Percentiles rank a stretch among this genome's conserved stretches.
phyloP scores from a whole-genome alignment of 2,888 invertebrate species.

The Hylaea fasciaria region DNA sequence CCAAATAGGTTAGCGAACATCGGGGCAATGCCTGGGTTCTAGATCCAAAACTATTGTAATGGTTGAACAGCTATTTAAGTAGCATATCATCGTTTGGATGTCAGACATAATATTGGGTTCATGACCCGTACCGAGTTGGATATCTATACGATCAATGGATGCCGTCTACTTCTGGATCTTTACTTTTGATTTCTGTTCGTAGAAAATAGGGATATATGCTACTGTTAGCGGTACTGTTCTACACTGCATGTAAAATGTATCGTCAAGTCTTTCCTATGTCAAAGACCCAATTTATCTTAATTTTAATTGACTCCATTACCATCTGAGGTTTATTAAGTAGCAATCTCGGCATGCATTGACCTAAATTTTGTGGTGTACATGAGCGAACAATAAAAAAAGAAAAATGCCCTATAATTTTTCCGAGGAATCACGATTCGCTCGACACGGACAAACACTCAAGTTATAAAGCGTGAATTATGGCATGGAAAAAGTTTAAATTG shows the following conservation, averaged over 20 bases:
- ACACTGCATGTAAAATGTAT: background rate
- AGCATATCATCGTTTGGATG: background rate
- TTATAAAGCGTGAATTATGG: slow-evolving; percentile 34
- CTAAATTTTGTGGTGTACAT: slow-evolving; percentile 3
- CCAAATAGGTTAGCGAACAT: slow-evolving; percentile 60
- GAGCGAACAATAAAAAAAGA: slow-evolving; percentile 13
- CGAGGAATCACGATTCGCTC: slow-evolving; percentile 18
- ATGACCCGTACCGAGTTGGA: background rate
- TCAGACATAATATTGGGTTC: background rate
- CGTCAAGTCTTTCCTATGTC: background rate
- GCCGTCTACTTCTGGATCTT: background rate
- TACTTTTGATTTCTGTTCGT: background rate
- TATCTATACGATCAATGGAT: background rate
- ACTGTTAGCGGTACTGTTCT: no score
- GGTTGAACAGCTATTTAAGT: background rate
- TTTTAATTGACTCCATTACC: background rate
- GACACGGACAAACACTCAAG: slow-evolving; percentile 32
- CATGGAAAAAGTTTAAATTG: slow-evolving; percentile 31
- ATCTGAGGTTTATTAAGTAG: slow-evolving; percentile 1
- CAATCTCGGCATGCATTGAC: slow-evolving; percentile 3
- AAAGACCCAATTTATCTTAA: no score
- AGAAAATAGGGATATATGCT: background rate
- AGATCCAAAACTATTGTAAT: background rate
- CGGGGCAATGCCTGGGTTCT: slow-evolving; percentile 11
- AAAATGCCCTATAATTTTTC: slow-evolving; percentile 29